Conservation (phyloP, 2,797 vertebrate genomes). For the Taeniopygia guttata region DNA sequence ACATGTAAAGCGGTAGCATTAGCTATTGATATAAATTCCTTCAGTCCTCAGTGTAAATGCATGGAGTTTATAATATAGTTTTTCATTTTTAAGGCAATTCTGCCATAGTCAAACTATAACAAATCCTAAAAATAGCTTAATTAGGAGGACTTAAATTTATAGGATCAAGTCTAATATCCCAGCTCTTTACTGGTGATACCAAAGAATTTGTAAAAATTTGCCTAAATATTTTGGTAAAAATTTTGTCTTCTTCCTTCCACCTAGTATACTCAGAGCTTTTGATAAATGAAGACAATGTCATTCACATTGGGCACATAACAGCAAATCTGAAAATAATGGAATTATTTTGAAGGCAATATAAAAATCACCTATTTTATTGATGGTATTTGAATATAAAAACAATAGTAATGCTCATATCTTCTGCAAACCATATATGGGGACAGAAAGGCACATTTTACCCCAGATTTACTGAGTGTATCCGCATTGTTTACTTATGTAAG, state of each 20-base stretch:
- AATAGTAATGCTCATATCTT: background rate
- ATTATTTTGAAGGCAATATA: background rate
- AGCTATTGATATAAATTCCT: background rate
- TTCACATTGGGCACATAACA: background rate
- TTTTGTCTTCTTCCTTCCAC: background rate
- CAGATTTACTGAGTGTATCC: background rate
- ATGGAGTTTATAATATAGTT: background rate
- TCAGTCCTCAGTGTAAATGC: background rate
- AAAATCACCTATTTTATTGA: background rate
- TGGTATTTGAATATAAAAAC: background rate
- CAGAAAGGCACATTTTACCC: background rate
- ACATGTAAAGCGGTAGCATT: background rate
- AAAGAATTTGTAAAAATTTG: background rate
- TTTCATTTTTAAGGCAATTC: background rate
- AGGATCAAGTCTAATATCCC: background rate
- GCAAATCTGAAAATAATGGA: background rate
- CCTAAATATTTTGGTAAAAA: background rate
- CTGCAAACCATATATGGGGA: background rate
- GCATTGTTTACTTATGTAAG: background rate
- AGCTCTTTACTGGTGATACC: background rate
- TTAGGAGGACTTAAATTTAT: background rate
- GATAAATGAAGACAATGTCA: background rate
- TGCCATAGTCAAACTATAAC: no score
- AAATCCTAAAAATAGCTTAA: background rate
- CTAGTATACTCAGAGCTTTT: background rate